A percentile compares a stretch with the other conserved stretches of the same genome.
Evolutionary conservation across 1,140 invertebrate genomes (phyloP).

Genomic region (Lineus longissimus): DNA sequence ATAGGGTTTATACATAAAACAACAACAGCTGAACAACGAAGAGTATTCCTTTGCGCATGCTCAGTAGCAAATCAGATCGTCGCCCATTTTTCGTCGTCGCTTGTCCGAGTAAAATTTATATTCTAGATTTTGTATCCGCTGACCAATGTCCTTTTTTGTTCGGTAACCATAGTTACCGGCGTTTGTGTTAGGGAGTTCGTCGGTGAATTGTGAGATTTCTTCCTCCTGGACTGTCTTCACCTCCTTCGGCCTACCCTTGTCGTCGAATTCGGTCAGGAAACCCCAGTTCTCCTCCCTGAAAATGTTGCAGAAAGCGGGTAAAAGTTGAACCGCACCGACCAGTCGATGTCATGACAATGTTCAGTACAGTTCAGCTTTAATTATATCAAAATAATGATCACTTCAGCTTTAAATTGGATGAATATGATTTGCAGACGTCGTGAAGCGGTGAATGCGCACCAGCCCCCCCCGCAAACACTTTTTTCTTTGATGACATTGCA

Average conservation of each 20-base stretch:
- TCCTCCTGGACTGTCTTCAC: conserved; percentile 33
- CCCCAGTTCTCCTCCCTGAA: conserved; percentile 40
- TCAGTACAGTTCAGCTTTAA: not conserved
- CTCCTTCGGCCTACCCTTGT: conserved; percentile 33
- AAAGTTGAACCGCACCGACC: not conserved
- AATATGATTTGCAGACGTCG: not conserved
- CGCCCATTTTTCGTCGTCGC: conserved; percentile 34
- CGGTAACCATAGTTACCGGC: conserved; percentile 46
- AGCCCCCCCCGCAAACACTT: not conserved
- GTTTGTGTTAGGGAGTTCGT: conserved; percentile 48
- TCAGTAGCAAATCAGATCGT: conserved; percentile 48
- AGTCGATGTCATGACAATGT: conserved; percentile 2
- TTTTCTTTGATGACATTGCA: not conserved
- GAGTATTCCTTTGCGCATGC: too few relatives aligned
- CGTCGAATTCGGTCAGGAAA: conserved; percentile 38
- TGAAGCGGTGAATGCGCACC: not conserved
- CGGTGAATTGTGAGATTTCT: conserved; percentile 36
- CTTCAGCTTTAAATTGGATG: not conserved
- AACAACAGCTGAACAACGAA: too few relatives aligned
- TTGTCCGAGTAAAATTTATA: conserved; percentile 40
- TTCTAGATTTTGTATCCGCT: conserved; percentile 41
- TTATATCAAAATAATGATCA: not conserved
- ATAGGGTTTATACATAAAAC: too few relatives aligned
- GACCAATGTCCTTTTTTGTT: conserved; percentile 33
- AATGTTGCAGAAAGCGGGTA: not conserved